Evolutionary conservation across 1,140 invertebrate species (phyloP), one percentile per base, ranked within the genome.

Genomic region (Pogonomyrmex californicus): DNA sequence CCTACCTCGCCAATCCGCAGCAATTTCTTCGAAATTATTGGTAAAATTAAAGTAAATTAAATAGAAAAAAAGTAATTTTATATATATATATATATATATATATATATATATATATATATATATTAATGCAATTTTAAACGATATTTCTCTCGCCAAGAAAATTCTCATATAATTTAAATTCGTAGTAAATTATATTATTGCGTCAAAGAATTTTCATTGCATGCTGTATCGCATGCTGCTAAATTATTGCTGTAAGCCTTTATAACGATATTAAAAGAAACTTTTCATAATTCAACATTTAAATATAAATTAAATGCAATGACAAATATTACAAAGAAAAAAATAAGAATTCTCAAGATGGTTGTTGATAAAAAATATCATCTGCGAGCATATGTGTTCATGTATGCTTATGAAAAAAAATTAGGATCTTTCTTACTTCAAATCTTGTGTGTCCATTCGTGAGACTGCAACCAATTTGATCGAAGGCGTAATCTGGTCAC

Each of bases 1-100:
- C 88, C 75, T 87, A 89, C 87, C 47, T 89, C 58, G n/a, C 41
- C 63, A 85, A 60, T 38, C 41, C 70, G 47, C 81, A 70, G 36
- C 65, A 83, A 63, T 63, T 83, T 65, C 77, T 38, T 51, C 68
- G 68, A 88, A 78, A 88, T 49, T 23, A 30, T 60, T 60, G 60
- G 47, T 75, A 78, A 71, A 44, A 77, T 38, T 38, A 68, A 70
- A 83, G 88, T 54, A 81, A 81, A 77, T 86, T 58, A 47, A 68
- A 5, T 1, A 41, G 6, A 1, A 7, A 9, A 33, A 62, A 33
- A 49, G 49, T 23, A 3, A 49, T 47, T 49, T 14, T 17, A 70
- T 66, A 41, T 7, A 10, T 9, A 66, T 5, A 36, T 58, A 7
- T 65, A 41, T 68, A n/a, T 65, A 41, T 60, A 60, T 9, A 65